phyloP scores from a whole-genome alignment of 2,888 invertebrate genomes.

The Sesamia inferens region DNA sequence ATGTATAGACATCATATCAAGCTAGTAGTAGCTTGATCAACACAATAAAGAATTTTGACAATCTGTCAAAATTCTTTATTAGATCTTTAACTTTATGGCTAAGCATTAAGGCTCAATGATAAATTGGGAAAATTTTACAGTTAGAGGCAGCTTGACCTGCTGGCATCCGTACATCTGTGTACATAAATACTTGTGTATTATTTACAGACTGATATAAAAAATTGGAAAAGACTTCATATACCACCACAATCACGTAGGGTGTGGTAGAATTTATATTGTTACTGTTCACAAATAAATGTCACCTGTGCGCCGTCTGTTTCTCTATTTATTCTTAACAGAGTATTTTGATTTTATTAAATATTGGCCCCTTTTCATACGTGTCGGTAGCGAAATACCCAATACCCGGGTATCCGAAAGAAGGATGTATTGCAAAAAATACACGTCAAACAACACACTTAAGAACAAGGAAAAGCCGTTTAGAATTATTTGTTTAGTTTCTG shows the following conservation, averaged over 20 bases:
- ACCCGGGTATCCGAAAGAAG: neutral
- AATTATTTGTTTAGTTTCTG: too few species aligned
- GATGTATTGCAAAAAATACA: neutral
- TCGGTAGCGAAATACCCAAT: neutral
- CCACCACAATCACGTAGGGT: conserved; percentile 36
- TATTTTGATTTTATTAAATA: neutral
- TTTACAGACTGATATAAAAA: conserved; percentile 55
- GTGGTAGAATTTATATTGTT: conserved; percentile 43
- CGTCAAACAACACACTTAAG: too few species aligned
- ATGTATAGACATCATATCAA: neutral
- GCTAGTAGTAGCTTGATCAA: too few species aligned
- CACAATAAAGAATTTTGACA: too few species aligned
- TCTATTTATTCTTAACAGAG: neutral
- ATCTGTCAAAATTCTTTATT: too few species aligned
- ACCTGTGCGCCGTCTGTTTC: conserved; percentile 44
- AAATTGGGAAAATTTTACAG: too few species aligned
- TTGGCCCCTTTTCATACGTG: neutral
- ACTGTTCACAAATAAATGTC: conserved; percentile 31
- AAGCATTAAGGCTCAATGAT: too few species aligned
- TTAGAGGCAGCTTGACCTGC: too few species aligned
- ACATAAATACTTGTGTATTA: conserved; percentile 22
- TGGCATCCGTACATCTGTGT: neutral
- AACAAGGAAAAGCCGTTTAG: too few species aligned
- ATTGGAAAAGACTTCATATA: conserved; percentile 49
- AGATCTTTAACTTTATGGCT: too few species aligned